phyloP scores from a whole-genome alignment of 2,888 invertebrate genomes.

The Petrolisthes cinctipes region DNA sequence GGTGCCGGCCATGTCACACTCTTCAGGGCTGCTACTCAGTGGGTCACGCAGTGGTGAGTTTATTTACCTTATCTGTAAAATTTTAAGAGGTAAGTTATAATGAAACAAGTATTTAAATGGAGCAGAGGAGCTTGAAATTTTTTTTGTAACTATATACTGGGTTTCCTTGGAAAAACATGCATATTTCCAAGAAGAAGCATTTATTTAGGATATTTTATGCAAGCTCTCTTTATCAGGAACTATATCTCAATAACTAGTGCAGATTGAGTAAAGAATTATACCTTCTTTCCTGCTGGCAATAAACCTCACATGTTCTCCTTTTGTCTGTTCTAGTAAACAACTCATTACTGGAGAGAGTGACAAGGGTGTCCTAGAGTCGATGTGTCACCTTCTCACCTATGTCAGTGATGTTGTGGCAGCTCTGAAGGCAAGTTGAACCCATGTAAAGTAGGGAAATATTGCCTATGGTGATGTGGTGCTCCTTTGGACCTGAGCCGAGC shows the following conservation, averaged over 20 bases:
- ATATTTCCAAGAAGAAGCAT: too few species aligned
- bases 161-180: too few species aligned
- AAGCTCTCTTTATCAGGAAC: too few species aligned
- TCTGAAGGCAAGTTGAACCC: slow-evolving; percentile 69
- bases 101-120: too few species aligned
- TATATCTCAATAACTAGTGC: too few species aligned
- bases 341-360: slow-evolving; percentile 67
- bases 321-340: slow-evolving; percentile 34
- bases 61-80: background rate
- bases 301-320: too few species aligned
- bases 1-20: slow-evolving; percentile 84
- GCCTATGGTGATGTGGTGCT: background rate
- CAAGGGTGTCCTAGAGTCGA: slow-evolving; percentile 79
- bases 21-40: slow-evolving; percentile 83
- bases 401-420: slow-evolving; percentile 81
- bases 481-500: too few species aligned
- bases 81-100: too few species aligned
- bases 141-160: background rate
- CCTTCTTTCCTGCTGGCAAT: too few species aligned
- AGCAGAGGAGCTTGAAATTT: background rate
- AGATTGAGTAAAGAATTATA: too few species aligned
- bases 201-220: too few species aligned
- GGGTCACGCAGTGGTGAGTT: slow-evolving; percentile 75
- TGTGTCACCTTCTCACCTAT: slow-evolving; percentile 85
- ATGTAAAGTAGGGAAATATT: background rate